Conservation (phyloP, 2,888 invertebrate species). For the Brachypalpus laphriformis region DNA sequence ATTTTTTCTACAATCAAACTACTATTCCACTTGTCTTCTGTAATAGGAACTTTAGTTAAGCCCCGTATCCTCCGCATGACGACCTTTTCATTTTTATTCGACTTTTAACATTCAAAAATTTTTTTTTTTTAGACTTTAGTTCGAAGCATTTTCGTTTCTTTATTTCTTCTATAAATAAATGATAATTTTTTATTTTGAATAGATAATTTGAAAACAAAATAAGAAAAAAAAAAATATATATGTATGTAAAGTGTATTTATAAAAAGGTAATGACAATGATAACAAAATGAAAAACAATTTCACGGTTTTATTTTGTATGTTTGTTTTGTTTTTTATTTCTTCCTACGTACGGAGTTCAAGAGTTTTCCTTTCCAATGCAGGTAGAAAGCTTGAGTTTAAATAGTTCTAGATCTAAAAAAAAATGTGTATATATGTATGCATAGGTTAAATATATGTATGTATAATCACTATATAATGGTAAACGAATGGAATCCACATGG, state of each 20-base stretch:
- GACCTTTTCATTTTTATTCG: too few relatives aligned
- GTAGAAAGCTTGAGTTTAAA: conserved; percentile 16
- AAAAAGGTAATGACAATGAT: conserved; percentile 25
- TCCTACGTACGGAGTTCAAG: not conserved
- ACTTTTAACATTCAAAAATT: not conserved
- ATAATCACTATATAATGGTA: conserved; percentile 7
- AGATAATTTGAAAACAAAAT: conserved; percentile 22
- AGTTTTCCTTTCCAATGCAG: not conserved
- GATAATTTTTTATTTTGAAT: conserved; percentile 22
- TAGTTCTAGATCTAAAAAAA: conserved; percentile 12
- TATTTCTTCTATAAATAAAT: conserved; percentile 52
- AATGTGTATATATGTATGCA: not conserved
- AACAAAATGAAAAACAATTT: conserved; percentile 20
- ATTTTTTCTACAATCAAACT: too few relatives aligned
- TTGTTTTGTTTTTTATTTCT: not conserved
- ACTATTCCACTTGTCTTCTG: too few relatives aligned
- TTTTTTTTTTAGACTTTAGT: not conserved
- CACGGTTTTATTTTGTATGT: conserved; percentile 2
- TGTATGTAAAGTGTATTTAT: not conserved
- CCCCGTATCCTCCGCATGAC: too few relatives aligned
- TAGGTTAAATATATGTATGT: conserved; percentile 18
- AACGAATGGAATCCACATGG: not conserved
- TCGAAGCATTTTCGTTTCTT: conserved; percentile 54
- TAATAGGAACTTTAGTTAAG: too few relatives aligned
- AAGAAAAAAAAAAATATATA: conserved; percentile 26